Base-by-base conservation (phyloP, 2,797 vertebrate genomes). In the Anabas testudineus region DNA sequence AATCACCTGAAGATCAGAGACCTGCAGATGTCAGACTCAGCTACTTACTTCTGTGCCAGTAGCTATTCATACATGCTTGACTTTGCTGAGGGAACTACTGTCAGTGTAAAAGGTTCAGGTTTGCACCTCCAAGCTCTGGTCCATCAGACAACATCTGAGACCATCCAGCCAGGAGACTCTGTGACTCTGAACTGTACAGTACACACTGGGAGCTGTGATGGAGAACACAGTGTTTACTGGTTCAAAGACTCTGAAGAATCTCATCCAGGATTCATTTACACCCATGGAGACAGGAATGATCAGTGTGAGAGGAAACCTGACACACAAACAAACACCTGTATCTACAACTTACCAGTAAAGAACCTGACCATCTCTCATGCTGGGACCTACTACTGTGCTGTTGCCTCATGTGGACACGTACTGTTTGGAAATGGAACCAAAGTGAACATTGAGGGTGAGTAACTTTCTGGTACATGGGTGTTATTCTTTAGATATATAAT, bases 151-250 rank as follows among this genome's bases (percentile, higher is more conserved):
- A 26, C 0, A 12, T 49, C 30, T 57, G 26, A 42, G 36, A 52
- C 1, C 46, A 16, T 76, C 45, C 72, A 52, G 22, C 48, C 53
- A 24, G 65, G 45, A 46, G 58, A 16, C 6, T 68, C 74, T 28
- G 61, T 75, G 57, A 76, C 53, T 75, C 71, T 88, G 42, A 74
- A 30, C 47, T 90, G 86, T 65, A 78, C 70, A 19, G 69, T 90
- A 5, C 28, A 78, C 2, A 79, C 51, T 37, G 49, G 71, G 46
- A 79, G 6, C 59, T 84, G 84, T 79, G 67, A 45, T 36, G 78
- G 46, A 87, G 52, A 67, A 19, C 69, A 79, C 57, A 83, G 57
- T 34, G 82, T 91, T 32, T 80, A 81, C 78, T 91, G 83, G 88
- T 74, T 87, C 51, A 81, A 47, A 72, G 26, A n/a, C 28, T 67